A percentile compares a stretch with the other conserved stretches of the same genome.
phyloP scores from a whole-genome alignment of 2,888 invertebrate species.

The Crioceris asparagi region DNA sequence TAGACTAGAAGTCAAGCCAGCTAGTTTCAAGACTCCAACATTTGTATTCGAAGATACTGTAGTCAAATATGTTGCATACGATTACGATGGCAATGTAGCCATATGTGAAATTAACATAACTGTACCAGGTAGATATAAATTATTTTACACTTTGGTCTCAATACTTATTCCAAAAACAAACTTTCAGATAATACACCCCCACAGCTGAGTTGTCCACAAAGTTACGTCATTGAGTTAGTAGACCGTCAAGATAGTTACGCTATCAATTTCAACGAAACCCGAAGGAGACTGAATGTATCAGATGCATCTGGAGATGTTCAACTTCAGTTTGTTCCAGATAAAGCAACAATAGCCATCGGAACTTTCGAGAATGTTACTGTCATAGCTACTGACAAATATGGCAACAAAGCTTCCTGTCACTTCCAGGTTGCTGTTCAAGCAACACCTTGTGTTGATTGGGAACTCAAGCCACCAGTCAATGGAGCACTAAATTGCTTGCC shows the following conservation, averaged over 20 bases:
- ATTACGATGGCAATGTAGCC: slow-evolving; percentile 94
- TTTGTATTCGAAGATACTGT: slow-evolving; percentile 84
- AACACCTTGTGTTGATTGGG: slow-evolving; percentile 91
- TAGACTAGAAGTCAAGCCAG: slow-evolving; percentile 82
- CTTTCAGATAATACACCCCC: slow-evolving; percentile 76
- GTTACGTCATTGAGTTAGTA: slow-evolving; percentile 84
- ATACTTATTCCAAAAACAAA: too few relatives aligned
- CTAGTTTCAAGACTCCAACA: slow-evolving; percentile 80
- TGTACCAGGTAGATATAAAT: slow-evolving; percentile 58
- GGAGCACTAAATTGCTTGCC: slow-evolving; percentile 81
- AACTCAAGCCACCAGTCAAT: slow-evolving; percentile 77
- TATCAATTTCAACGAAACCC: slow-evolving; percentile 85
- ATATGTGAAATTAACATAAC: slow-evolving; percentile 95
- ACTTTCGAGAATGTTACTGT: slow-evolving; percentile 89
- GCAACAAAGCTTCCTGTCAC: slow-evolving; percentile 80
- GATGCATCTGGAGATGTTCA: slow-evolving; percentile 83
- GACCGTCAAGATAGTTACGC: slow-evolving; percentile 83
- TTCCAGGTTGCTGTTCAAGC: slow-evolving; percentile 92
- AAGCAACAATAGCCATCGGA: slow-evolving; percentile 74
- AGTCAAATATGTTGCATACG: slow-evolving; percentile 92
- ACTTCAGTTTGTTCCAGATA: slow-evolving; percentile 72
- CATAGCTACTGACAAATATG: slow-evolving; percentile 74
- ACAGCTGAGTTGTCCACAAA: slow-evolving; percentile 81
- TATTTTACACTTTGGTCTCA: too few relatives aligned
- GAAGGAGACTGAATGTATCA: slow-evolving; percentile 70